Conservation (phyloP, 2,113 vertebrate genomes). For the Zingel zingel region DNA sequence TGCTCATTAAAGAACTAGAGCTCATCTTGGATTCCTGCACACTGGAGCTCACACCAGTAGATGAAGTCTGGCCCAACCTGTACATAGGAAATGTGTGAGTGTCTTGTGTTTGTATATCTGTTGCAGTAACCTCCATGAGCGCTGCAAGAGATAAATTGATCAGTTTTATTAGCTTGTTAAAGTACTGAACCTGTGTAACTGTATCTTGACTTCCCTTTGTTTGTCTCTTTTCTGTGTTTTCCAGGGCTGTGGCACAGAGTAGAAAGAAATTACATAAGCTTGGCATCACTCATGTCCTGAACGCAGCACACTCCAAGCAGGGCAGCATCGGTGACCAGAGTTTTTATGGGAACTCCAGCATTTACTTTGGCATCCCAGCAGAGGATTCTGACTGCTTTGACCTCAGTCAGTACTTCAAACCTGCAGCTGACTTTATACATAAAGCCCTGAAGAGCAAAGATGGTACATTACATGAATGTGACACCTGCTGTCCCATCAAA, state of each 20-base stretch:
- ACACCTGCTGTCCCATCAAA: not conserved
- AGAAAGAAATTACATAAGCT: slow-evolving; percentile 79
- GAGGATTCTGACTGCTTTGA: slow-evolving; percentile 87
- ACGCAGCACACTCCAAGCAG: slow-evolving; percentile 86
- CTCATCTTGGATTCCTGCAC: slow-evolving; percentile 84
- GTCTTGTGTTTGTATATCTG: slow-evolving; percentile 2
- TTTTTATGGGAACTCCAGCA: slow-evolving; percentile 88
- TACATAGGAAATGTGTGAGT: slow-evolving; percentile 88
- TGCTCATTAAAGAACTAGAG: slow-evolving; percentile 74
- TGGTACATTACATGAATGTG: slow-evolving; percentile 65
- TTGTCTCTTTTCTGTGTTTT: slow-evolving; percentile 29
- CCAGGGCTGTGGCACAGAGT: slow-evolving; percentile 84
- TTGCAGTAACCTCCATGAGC: not conserved
- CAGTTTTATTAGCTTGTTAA: not conserved
- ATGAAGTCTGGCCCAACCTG: slow-evolving; percentile 87
- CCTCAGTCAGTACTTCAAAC: slow-evolving; percentile 81
- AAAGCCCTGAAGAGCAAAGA: slow-evolving; percentile 82
- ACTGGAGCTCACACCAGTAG: slow-evolving; percentile 82
- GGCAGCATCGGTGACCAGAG: slow-evolving; percentile 91
- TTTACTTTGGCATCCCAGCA: slow-evolving; percentile 86
- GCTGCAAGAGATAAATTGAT: not conserved
- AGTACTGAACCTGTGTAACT: not conserved
- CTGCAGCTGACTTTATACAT: slow-evolving; percentile 85
- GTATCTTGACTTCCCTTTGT: not conserved
- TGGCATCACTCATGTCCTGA: slow-evolving; percentile 86